Evolutionary conservation across 2,797 vertebrate species (phyloP), one percentile per base, ranked within the genome.

Genomic region (Mionectes olivaceus): DNA sequence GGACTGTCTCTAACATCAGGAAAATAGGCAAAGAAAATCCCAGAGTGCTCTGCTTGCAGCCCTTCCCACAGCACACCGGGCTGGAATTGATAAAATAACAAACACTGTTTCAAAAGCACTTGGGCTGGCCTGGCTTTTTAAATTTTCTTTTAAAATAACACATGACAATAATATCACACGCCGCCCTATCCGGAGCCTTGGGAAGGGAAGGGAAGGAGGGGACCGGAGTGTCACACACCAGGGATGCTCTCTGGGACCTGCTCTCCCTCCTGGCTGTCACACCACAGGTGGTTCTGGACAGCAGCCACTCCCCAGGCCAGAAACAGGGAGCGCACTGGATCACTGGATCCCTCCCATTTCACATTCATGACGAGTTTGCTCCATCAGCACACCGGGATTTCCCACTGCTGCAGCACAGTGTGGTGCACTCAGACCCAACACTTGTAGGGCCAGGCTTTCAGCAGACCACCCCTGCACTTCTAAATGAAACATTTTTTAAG

Each of bases 401-500:
- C 53, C 69, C 4, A 2, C 27, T 35, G 44, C 6, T 32, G 56
- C 30, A 18, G 70, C 2, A 1, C 32, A 43, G 30, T 0, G 0
- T 19, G 50, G 24, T 17, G 19, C 1, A 0, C 49, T 39, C 15
- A 0, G 5, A 59, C 2, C 2, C 70, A n/a, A 11, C 0, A 1
- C 32, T 4, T 7, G 13, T 3, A 70, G 8, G 44, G 18, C 19
- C 7, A 18, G 23, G 19, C 15, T 33, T 68, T 59, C 67, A 56
- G n/a, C 43, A 93, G 35, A 39, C 5, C 35, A 59, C 2, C 57
- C 27, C 69, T 74, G 15, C 10, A 4, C 13, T 75, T 33, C 44
- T 35, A 57, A 57, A 43, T 19, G 17, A 88, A 90, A 14, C 19
- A 21, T 28, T 13, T 15, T 74, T 57, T 13, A 60, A 52, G n/a